Evolutionary conservation across 2,797 vertebrate genomes (phyloP), one percentile per base, ranked within the genome.

Genomic region (Rhinoraja longicauda): DNA sequence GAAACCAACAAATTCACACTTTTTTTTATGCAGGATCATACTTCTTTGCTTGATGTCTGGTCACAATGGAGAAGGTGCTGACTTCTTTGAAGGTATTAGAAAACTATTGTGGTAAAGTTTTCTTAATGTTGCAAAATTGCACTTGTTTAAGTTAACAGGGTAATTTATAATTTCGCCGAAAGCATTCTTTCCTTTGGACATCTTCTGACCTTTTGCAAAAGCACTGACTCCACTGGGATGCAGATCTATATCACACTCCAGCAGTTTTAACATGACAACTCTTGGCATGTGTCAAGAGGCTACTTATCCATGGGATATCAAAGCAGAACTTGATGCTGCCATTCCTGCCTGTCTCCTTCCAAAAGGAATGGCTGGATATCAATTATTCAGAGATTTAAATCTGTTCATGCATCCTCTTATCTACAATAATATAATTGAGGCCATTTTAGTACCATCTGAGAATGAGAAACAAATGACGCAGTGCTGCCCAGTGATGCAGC

Each of bases 1-100:
- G 75, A 75, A 53, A 75, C 90, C 70, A 92, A 75, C 70, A 75
- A 53, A 73, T 92, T 57, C 90, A 57, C 39, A 92, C 90, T 92
- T 9, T 88, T 24, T 86, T 73, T 29, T 32, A 82, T n/a, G 82
- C 81, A 86, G 59, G 90, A 92, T 92, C 70, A 92, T 92, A n/a
- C 39, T 73, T 75, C 70, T 75, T 24, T 53, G 67, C 12, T 45
- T 29, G 90, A n/a, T 29, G 24, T 53, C 26, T 57, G 70, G 67
- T 92, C 70, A 73, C 88, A 24, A 64, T 45, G 32, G 36, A 24
- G 32, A 39, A 90, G 17, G 24, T 32, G 0, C 32, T 8, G 17
- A 19, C n/a, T 90, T 67, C 36, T 32, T 39, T 72, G 10, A 92
- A 75, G 70, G 39, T n/a, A 92, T 75, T 57, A 19, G 45, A 53